These are phyloP conservation scores for Cyclophora punctaria DNA, from an alignment of 2,888 invertebrate genomes.

Conservation along the genomic window DNA sequence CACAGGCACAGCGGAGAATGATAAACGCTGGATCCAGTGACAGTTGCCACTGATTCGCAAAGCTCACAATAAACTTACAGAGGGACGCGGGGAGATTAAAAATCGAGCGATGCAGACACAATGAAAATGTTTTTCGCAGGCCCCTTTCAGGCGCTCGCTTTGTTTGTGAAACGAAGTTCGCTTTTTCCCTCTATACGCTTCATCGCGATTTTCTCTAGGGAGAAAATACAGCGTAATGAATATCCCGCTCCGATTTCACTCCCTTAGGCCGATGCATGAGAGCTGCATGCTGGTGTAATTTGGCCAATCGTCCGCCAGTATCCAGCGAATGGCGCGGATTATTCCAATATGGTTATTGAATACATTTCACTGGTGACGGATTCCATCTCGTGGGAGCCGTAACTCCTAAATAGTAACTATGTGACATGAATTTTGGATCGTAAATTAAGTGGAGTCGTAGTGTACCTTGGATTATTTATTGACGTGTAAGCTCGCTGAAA, in stretches of 20 bases:
- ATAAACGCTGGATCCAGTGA: slow-evolving; percentile 40
- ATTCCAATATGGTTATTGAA: slow-evolving; percentile 16
- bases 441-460: slow-evolving; percentile 30
- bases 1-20: slow-evolving; percentile 18
- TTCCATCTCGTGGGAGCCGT: slow-evolving; percentile 16
- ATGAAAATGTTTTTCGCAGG: slow-evolving; percentile 70
- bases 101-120: slow-evolving; percentile 71
- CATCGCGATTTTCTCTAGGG: slow-evolving; percentile 54
- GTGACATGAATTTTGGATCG: slow-evolving; percentile 16
- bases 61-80: slow-evolving; percentile 65
- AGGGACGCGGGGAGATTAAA: slow-evolving; percentile 61
- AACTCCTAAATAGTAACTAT: slow-evolving; percentile 12
- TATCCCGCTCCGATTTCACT: slow-evolving; percentile 43
- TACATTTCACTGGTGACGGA: slow-evolving; percentile 19
- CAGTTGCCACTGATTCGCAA: slow-evolving; percentile 45
- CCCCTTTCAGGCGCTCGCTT: slow-evolving; percentile 62
- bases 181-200: slow-evolving; percentile 59
- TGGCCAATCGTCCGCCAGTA: slow-evolving; percentile 28
- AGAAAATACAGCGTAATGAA: slow-evolving; percentile 61
- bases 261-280: slow-evolving; percentile 26
- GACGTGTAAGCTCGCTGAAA: slow-evolving; percentile 37
- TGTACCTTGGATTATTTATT: slow-evolving; percentile 38
- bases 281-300: slow-evolving; percentile 34
- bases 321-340: slow-evolving; percentile 12
- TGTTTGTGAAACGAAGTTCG: slow-evolving; percentile 72